A percentile compares a stretch with the other conserved stretches of the same genome.
phyloP scores from a whole-genome alignment of 2,888 invertebrate genomes.

The Galeruca laticollis region DNA sequence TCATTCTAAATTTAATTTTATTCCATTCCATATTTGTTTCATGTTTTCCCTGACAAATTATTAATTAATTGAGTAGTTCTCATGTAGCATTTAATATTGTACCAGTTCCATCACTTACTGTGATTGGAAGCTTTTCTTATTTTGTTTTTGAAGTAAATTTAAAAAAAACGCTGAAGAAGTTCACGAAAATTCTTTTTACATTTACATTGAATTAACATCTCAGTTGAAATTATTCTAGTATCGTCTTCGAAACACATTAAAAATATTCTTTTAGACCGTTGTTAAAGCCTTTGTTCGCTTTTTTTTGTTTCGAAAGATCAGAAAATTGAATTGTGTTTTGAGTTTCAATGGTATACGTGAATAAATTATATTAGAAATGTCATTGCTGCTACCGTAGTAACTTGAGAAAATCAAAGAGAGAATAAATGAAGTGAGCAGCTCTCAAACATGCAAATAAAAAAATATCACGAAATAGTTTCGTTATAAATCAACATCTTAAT shows the following conservation, averaged over 20 bases:
- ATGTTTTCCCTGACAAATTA: no score
- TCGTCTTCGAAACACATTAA: background rate
- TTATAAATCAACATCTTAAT: no score
- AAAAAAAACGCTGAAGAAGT: no score
- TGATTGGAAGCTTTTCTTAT: background rate
- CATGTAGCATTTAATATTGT: no score
- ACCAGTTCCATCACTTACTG: background rate
- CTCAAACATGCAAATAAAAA: no score
- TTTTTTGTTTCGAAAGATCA: constrained; percentile 8
- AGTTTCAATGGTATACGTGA: background rate
- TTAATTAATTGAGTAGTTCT: no score
- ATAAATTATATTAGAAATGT: constrained; percentile 3
- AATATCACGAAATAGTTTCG: no score
- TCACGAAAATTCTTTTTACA: background rate
- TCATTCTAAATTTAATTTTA: no score
- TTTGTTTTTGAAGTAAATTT: background rate
- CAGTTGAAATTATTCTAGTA: background rate
- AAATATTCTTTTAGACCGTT: background rate
- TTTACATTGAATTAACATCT: background rate
- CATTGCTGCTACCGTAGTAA: background rate
- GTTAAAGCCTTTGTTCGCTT: background rate
- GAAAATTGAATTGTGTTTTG: background rate
- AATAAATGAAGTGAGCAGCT: no score
- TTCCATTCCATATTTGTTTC: no score
- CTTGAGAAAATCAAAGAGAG: background rate